These are phyloP conservation scores for Augochlorella aurata DNA, from an alignment of 2,888 invertebrate genomes.

Conservation along the genomic window DNA sequence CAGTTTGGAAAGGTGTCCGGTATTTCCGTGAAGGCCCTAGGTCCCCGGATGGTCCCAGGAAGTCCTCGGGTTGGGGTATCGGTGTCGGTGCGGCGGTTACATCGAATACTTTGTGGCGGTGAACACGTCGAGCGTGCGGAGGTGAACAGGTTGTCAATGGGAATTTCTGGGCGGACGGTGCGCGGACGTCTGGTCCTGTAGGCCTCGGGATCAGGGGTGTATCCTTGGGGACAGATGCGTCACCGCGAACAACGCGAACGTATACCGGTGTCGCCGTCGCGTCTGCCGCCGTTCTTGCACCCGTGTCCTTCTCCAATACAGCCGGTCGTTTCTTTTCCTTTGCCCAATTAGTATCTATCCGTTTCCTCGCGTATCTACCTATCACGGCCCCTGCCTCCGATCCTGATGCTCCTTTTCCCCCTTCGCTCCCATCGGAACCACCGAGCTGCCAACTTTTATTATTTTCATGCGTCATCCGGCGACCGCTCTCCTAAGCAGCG, in stretches of 20 bases:
- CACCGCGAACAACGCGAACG: constrained; percentile 75
- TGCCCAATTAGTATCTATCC: constrained; percentile 60
- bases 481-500: neutral
- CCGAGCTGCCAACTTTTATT: constrained; percentile 22
- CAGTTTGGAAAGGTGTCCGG: neutral
- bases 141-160: constrained; percentile 71
- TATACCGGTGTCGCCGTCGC: constrained; percentile 62
- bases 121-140: constrained; percentile 49
- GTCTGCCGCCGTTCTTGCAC: constrained; percentile 63
- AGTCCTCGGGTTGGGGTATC: constrained; percentile 37
- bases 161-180: constrained; percentile 66
- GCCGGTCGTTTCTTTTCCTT: constrained; percentile 39
- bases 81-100: constrained; percentile 30
- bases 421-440: neutral
- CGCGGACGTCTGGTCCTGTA: constrained; percentile 63
- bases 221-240: constrained; percentile 81
- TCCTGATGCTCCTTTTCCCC: constrained; percentile 5
- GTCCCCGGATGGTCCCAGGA: constrained; percentile 24
- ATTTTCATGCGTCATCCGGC: constrained; percentile 16
- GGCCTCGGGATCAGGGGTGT: constrained; percentile 66
- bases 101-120: constrained; percentile 39
- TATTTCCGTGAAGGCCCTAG: neutral
- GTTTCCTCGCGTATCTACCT: constrained; percentile 53
- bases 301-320: neutral
- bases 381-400: constrained; percentile 30